These are phyloP conservation scores for Decapterus maruadsi DNA, from an alignment of 2,797 vertebrate species.

Conservation along the genomic window DNA sequence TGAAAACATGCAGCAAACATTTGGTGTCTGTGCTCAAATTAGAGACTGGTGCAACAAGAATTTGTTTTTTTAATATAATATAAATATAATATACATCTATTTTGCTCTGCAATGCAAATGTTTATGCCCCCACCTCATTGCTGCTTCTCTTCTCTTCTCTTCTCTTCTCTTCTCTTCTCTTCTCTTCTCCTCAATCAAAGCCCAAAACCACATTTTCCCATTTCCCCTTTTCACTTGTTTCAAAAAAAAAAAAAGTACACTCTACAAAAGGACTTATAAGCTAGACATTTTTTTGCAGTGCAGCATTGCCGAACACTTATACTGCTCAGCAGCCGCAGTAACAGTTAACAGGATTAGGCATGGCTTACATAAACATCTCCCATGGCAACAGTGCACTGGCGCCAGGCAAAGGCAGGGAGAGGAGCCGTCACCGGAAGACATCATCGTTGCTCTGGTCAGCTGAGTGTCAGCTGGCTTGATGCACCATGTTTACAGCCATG, in stretches of 20 bases:
- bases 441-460: conserved; percentile 57
- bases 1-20: background rate
- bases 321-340: conserved; percentile 70
- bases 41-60: no score
- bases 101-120: no score
- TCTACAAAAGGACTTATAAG: conserved; percentile 34
- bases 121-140: no score
- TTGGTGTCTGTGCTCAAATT: no score
- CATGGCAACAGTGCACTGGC: conserved; percentile 78
- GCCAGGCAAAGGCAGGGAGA: conserved; percentile 47
- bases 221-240: conserved; percentile 32
- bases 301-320: conserved; percentile 50
- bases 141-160: no score
- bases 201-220: background rate
- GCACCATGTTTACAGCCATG: conserved; percentile 1
- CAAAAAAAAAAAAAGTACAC: conserved; percentile 19
- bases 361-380: conserved; percentile 84
- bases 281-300: conserved; percentile 53
- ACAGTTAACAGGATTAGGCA: conserved; percentile 84
- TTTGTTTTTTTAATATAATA: no score
- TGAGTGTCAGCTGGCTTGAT: conserved; percentile 49
- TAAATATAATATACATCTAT: no score
- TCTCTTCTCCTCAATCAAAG: background rate
- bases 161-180: no score
- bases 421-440: conserved; percentile 48